Evolutionary conservation across 2,113 vertebrate species (phyloP).

Genomic region (Chaetorhynchus papuensis): DNA sequence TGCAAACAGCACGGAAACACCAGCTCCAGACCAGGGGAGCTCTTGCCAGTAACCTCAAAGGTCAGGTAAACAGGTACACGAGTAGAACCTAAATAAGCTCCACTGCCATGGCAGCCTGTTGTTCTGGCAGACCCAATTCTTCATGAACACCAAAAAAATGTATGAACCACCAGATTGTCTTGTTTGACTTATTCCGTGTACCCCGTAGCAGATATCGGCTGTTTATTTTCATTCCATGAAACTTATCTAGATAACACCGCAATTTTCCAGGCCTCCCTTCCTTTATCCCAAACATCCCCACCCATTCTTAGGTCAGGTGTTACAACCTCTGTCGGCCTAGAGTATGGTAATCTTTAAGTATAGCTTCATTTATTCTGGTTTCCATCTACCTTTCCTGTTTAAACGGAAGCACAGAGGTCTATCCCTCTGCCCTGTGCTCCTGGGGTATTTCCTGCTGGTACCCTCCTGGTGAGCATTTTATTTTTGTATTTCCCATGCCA

Average conservation of each 20-base stretch:
- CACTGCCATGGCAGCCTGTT: not conserved
- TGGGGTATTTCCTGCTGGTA: not conserved
- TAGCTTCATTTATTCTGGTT: slow-evolving; percentile 59
- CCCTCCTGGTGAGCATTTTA: not conserved
- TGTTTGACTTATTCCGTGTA: not conserved
- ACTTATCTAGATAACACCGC: slow-evolving; percentile 33
- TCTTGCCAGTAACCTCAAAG: not conserved
- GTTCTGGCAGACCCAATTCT: not conserved
- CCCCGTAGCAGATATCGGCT: not conserved
- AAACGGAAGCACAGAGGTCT: slow-evolving; percentile 23
- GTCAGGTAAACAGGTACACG: not conserved
- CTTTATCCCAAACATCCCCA: slow-evolving; percentile 56
- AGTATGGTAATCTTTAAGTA: slow-evolving; percentile 8
- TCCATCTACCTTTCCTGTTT: slow-evolving; percentile 69
- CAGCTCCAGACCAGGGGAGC: not conserved
- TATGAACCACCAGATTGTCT: not conserved
- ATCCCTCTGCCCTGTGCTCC: not conserved
- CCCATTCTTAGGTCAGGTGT: slow-evolving; percentile 62
- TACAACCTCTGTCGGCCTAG: not conserved
- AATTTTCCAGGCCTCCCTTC: slow-evolving; percentile 62
- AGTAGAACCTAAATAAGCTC: not conserved
- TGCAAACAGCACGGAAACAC: not conserved
- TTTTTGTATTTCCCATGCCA: not conserved
- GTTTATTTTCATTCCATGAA: slow-evolving; percentile 62
- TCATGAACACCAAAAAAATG: not conserved